Conservation (phyloP, 1,140 invertebrate genomes). For the Oreohelix idahoensis region DNA sequence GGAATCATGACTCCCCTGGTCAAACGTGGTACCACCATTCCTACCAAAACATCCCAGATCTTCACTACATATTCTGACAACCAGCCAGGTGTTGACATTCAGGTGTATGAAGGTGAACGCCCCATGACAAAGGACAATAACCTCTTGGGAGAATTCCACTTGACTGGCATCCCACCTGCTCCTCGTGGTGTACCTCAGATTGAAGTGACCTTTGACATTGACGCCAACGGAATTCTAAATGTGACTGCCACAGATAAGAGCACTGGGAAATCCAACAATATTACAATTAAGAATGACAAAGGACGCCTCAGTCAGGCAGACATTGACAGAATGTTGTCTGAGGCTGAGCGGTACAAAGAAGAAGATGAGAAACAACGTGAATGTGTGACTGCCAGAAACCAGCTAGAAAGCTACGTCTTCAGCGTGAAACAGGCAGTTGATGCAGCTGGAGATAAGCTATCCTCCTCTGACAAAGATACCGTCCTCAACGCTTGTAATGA, state of each 20-base stretch:
- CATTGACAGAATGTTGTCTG: slow-evolving; percentile 77
- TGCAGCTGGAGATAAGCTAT: slow-evolving; percentile 75
- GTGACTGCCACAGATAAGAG: slow-evolving; percentile 83
- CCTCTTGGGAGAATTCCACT: slow-evolving; percentile 75
- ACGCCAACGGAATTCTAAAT: background rate
- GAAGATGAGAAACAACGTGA: slow-evolving; percentile 71
- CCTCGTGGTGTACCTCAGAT: slow-evolving; percentile 77
- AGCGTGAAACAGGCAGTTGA: slow-evolving; percentile 52
- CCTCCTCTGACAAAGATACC: slow-evolving; percentile 77
- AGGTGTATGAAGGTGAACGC: slow-evolving; percentile 90
- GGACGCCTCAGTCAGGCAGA: slow-evolving; percentile 70
- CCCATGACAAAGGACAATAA: slow-evolving; percentile 77
- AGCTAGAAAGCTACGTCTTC: slow-evolving; percentile 84
- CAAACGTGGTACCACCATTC: slow-evolving; percentile 67
- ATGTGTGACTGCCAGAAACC: slow-evolving; percentile 65
- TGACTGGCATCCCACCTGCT: slow-evolving; percentile 85
- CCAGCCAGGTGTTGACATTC: slow-evolving; percentile 82
- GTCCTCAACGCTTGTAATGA: slow-evolving; percentile 75
- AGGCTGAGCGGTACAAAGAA: slow-evolving; percentile 76
- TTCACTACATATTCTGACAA: slow-evolving; percentile 75
- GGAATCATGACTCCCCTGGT: slow-evolving; percentile 77
- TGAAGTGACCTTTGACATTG: background rate
- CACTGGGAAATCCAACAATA: slow-evolving; percentile 85
- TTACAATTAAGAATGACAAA: slow-evolving; percentile 70
- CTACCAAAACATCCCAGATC: slow-evolving; percentile 65